phyloP scores from a whole-genome alignment of 2,113 vertebrate genomes.

The Paratilapia polleni region DNA sequence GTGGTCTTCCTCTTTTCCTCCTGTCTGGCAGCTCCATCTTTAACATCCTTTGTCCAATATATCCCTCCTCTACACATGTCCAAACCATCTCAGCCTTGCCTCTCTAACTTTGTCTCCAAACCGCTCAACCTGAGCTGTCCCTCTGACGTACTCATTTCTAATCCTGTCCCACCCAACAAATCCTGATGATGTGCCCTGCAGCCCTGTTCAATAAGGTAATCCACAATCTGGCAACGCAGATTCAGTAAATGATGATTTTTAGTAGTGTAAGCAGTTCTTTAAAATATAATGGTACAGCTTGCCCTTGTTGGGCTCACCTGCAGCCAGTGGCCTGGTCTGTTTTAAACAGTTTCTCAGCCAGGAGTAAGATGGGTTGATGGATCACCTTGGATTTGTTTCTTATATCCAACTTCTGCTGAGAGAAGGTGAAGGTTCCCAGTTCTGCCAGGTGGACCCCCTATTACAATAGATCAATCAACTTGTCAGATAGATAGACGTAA shows the following conservation, averaged over 20 bases:
- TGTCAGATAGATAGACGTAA: conserved; percentile 55
- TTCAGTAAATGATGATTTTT: background rate
- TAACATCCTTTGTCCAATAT: no score
- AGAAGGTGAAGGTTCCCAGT: conserved; percentile 85
- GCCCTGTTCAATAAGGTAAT: background rate
- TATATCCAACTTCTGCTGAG: conserved; percentile 77
- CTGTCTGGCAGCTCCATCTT: no score
- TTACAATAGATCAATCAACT: background rate
- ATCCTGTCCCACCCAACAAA: no score
- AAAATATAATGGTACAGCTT: background rate
- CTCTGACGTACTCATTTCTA: no score
- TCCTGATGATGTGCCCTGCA: background rate
- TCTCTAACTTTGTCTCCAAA: no score
- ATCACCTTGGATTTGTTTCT: conserved; percentile 72
- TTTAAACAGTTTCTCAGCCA: conserved; percentile 83
- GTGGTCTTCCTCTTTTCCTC: no score
- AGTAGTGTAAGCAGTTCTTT: background rate
- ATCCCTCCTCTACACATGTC: no score
- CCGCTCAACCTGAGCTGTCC: no score
- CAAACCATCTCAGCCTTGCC: no score
- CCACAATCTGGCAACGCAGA: background rate
- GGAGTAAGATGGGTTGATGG: conserved; percentile 80
- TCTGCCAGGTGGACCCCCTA: conserved; percentile 84
- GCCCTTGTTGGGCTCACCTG: conserved; percentile 69
- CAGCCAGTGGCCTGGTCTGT: conserved; percentile 73